Conservation (phyloP, 2,113 vertebrate genomes). For the Phylloscopus trochiloides region DNA sequence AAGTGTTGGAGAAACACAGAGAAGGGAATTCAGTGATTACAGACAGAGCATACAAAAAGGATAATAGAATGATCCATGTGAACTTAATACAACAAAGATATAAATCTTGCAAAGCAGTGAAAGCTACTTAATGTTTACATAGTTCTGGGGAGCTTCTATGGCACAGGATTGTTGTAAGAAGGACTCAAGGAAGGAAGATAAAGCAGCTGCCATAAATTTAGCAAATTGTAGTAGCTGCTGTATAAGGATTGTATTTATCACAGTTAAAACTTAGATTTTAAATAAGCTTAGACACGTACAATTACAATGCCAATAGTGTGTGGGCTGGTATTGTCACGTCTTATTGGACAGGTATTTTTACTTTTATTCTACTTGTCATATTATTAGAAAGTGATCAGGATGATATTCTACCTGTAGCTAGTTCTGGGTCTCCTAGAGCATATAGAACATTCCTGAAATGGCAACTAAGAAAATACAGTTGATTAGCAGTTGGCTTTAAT, state of each 20-base stretch:
- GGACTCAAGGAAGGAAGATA: background rate
- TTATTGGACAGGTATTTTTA: background rate
- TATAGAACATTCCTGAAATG: background rate
- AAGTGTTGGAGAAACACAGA: background rate
- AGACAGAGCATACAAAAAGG: background rate
- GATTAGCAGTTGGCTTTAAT: background rate
- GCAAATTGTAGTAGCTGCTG: background rate
- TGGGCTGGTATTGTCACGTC: background rate
- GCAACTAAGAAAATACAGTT: background rate
- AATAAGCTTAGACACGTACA: background rate
- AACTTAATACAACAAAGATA: background rate
- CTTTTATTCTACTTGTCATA: background rate
- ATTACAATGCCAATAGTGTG: background rate
- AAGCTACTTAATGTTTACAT: background rate
- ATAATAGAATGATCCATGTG: background rate
- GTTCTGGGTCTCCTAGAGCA: background rate
- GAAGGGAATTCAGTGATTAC: background rate
- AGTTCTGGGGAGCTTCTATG: background rate
- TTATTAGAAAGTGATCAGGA: background rate
- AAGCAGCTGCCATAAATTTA: background rate
- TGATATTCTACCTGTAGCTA: background rate
- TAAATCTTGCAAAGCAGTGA: background rate
- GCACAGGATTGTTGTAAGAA: background rate
- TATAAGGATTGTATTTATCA: background rate
- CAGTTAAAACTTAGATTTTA: background rate